phyloP scores from a whole-genome alignment of 2,888 invertebrate genomes.

The Mayetiola destructor region DNA sequence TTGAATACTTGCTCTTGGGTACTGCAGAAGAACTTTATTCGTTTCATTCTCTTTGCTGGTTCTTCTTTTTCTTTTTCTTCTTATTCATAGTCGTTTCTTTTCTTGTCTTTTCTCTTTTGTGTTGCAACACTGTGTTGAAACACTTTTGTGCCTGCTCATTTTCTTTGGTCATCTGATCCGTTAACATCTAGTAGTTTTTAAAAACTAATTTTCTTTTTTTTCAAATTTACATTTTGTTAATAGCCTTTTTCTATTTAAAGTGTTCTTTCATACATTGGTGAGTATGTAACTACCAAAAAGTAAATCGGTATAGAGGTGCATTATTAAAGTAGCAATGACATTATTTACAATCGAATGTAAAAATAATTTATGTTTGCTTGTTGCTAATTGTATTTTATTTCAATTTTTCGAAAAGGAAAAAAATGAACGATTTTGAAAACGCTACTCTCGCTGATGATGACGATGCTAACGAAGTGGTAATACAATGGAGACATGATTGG shows the following conservation, averaged over 20 bases:
- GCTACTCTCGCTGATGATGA: not conserved
- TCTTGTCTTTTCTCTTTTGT: too few species aligned
- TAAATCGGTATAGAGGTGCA: not conserved
- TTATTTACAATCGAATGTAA: not conserved
- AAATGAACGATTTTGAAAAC: not conserved
- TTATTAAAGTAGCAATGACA: not conserved
- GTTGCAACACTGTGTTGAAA: too few species aligned
- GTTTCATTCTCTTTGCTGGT: too few species aligned
- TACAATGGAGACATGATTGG: not conserved
- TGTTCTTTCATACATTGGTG: not conserved
- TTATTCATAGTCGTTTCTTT: too few species aligned
- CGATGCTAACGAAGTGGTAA: not conserved
- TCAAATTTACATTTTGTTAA: not conserved
- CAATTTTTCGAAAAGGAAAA: not conserved
- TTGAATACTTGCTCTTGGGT: too few species aligned
- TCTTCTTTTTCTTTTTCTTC: too few species aligned
- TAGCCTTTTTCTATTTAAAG: not conserved
- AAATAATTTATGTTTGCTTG: not conserved
- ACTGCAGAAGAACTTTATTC: too few species aligned
- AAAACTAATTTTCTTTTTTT: not conserved
- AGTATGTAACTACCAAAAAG: not conserved
- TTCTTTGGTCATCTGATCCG: not conserved
- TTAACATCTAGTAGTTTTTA: not conserved
- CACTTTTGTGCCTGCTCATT: too few species aligned
- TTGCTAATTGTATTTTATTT: not conserved